Percentiles rank a stretch among this genome's conserved stretches.
Evolutionary conservation across 2,888 invertebrate genomes (phyloP).

Genomic region (Podabrus alpinus): DNA sequence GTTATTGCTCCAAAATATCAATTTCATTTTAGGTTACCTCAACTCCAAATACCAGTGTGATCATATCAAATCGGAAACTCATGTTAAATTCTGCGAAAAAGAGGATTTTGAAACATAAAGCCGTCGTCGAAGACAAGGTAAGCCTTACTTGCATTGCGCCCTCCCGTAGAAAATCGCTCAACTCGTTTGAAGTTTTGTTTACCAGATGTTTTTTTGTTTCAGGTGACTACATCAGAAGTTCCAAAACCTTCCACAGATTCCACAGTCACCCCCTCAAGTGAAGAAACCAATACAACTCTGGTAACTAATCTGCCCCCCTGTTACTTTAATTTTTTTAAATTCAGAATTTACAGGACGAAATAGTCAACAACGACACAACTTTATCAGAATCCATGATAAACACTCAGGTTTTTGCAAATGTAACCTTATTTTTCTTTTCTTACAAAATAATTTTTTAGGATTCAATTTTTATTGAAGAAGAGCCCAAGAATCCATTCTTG

Average conservation of each 20-base stretch:
- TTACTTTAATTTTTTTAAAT: neutral
- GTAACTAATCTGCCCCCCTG: neutral
- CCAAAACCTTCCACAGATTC: neutral
- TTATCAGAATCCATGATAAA: slow-evolving; percentile 18
- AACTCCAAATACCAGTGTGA: slow-evolving; percentile 8
- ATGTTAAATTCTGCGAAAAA: slow-evolving; percentile 29
- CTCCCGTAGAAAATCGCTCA: no score
- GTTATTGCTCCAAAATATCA: neutral
- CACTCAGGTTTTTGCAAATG: slow-evolving; percentile 25
- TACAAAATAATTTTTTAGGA: slow-evolving; percentile 1
- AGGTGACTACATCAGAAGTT: neutral
- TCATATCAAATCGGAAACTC: slow-evolving; percentile 35
- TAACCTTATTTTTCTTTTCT: neutral
- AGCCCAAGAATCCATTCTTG: slow-evolving; percentile 57
- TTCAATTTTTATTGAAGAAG: neutral
- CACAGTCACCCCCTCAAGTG: neutral
- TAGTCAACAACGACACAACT: slow-evolving; percentile 3
- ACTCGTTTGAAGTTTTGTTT: neutral
- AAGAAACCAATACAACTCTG: neutral
- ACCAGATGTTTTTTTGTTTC: neutral
- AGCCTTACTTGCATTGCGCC: neutral
- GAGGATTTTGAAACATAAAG: slow-evolving; percentile 24
- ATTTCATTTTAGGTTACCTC: slow-evolving; percentile 7
- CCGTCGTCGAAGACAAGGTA: neutral
- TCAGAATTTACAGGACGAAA: neutral